These are phyloP conservation scores for Alca torda DNA, from an alignment of 2,797 vertebrate species.

Conservation along the genomic window DNA sequence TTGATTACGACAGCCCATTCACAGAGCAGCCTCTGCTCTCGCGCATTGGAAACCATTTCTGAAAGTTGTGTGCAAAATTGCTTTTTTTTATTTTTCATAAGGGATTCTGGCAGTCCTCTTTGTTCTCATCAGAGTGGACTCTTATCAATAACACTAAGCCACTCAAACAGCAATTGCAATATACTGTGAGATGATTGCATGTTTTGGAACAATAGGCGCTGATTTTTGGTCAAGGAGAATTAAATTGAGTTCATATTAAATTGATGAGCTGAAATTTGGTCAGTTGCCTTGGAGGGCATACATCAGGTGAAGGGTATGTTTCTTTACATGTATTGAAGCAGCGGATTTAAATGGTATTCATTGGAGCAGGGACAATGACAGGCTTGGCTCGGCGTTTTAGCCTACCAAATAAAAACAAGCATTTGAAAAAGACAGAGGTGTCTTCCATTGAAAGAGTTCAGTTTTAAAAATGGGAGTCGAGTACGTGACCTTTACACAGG, in stretches of 20 bases:
- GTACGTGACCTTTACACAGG: background rate
- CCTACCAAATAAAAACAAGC: constrained; percentile 39
- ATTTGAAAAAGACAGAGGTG: background rate
- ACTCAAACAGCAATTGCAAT: constrained; percentile 64
- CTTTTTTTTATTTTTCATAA: constrained; percentile 53
- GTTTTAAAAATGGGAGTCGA: background rate
- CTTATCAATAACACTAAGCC: constrained; percentile 56
- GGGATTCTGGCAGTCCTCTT: constrained; percentile 35
- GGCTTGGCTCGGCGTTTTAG: constrained; percentile 1
- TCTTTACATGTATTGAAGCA: constrained; percentile 19
- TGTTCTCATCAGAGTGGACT: constrained; percentile 66
- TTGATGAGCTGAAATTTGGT: constrained; percentile 64
- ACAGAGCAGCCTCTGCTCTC: background rate
- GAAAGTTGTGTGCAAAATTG: constrained; percentile 49
- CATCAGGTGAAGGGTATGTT: constrained; percentile 48
- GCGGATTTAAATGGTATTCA: constrained; percentile 39
- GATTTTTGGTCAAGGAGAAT: constrained; percentile 76
- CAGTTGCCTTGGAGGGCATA: constrained; percentile 46
- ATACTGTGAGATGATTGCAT: constrained; percentile 62
- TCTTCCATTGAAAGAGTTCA: background rate
- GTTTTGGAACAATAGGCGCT: constrained; percentile 73
- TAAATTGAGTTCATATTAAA: constrained; percentile 75
- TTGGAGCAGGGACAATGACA: background rate
- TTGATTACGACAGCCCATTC: background rate
- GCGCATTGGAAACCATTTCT: constrained; percentile 9